Evolutionary conservation across 64 coral and sea anemone species (phyloP).

Genomic region (Pocillopora verrucosa): DNA sequence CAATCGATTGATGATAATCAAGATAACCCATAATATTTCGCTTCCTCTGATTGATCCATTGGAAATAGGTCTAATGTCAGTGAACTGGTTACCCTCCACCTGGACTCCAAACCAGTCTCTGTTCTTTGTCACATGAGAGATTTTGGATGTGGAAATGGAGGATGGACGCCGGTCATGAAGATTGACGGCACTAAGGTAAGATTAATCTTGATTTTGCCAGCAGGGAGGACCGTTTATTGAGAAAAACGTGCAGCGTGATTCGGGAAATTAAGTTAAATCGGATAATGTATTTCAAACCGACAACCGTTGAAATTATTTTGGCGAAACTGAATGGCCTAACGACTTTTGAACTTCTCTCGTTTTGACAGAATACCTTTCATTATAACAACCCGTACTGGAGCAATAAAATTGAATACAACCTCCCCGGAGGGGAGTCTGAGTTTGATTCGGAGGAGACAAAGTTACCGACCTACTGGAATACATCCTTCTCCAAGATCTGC

Average conservation of each 20-base stretch:
- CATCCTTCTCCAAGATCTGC: conserved; percentile 66
- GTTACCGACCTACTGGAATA: conserved; percentile 63
- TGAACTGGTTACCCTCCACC: background rate
- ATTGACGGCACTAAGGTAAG: background rate
- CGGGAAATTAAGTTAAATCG: too few species aligned
- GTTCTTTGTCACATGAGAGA: conserved; percentile 1
- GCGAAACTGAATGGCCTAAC: too few species aligned
- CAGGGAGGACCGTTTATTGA: too few species aligned
- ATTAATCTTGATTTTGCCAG: too few species aligned
- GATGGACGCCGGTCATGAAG: conserved; percentile 4
- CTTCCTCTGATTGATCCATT: background rate
- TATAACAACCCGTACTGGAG: conserved; percentile 34
- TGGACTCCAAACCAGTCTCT: background rate
- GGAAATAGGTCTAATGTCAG: background rate
- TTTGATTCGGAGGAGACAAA: conserved; percentile 69
- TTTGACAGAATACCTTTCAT: conserved; percentile 36
- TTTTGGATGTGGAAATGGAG: background rate
- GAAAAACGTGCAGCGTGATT: too few species aligned
- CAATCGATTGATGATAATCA: too few species aligned
- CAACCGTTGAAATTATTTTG: too few species aligned
- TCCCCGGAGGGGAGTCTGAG: conserved; percentile 46
- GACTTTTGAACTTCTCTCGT: background rate
- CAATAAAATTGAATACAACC: conserved; percentile 50
- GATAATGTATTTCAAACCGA: too few species aligned
- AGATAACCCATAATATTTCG: background rate